Evolutionary conservation across 2,797 vertebrate genomes (phyloP).

Genomic region (Spinibarbus caldwelli): DNA sequence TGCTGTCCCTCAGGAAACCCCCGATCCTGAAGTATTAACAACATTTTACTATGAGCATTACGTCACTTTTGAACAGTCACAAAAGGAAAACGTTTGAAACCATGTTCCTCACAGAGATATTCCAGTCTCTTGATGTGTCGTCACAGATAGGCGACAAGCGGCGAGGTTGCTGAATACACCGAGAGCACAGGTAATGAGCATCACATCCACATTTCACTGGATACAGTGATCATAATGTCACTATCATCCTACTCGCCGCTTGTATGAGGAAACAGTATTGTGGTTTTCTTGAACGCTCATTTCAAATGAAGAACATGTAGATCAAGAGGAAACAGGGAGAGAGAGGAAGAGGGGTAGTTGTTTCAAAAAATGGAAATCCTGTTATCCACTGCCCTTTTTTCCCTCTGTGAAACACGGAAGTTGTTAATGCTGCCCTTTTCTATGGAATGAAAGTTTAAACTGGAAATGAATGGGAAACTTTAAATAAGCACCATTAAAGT

Average conservation of each 20-base stretch:
- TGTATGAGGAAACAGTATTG: slow-evolving; percentile 12
- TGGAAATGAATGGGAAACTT: slow-evolving; percentile 3
- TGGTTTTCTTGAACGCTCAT: slow-evolving; percentile 4
- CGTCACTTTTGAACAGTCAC: slow-evolving; percentile 40
- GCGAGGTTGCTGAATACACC: slow-evolving; percentile 28
- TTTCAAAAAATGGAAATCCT: background rate
- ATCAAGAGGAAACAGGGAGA: background rate
- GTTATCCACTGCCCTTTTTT: too few relatives aligned
- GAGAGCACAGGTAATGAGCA: slow-evolving; percentile 10
- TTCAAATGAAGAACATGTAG: slow-evolving; percentile 23
- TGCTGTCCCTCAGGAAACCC: slow-evolving; percentile 25
- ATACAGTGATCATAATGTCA: slow-evolving; percentile 5
- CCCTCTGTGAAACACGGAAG: too few relatives aligned
- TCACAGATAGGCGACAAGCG: slow-evolving; percentile 3
- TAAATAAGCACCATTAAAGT: slow-evolving; percentile 23
- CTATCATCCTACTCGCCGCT: slow-evolving; percentile 19
- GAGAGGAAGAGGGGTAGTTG: background rate
- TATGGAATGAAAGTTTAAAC: background rate
- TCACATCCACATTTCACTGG: slow-evolving; percentile 1
- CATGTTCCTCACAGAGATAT: slow-evolving; percentile 40
- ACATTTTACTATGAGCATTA: slow-evolving; percentile 39
- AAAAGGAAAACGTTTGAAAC: slow-evolving; percentile 29
- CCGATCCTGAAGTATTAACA: background rate
- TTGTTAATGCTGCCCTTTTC: slow-evolving; percentile 2
- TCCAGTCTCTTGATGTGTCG: slow-evolving; percentile 14